These are phyloP conservation scores for Caenorhabditis elegans DNA, from an alignment of 1,140 invertebrate genomes.

Conservation along the genomic window DNA sequence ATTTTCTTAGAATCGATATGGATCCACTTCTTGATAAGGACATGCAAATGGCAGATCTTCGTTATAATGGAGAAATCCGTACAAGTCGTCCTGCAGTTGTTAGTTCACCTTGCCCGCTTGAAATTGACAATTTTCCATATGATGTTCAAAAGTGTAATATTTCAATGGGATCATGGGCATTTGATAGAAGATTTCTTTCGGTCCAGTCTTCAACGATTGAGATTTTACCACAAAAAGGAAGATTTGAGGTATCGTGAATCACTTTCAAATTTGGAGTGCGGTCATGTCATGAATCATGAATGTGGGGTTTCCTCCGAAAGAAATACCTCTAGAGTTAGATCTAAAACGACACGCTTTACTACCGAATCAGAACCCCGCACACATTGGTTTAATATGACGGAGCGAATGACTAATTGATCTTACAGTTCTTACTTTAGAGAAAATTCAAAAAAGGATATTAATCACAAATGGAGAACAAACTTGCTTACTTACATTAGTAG, in stretches of 20 bases:
- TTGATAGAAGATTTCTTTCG: not conserved
- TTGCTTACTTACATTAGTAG: too few relatives aligned
- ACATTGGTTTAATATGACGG: too few relatives aligned
- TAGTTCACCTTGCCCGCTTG: conserved; percentile 28
- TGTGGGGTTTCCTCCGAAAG: too few relatives aligned
- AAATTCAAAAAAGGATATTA: not conserved
- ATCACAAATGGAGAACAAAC: too few relatives aligned
- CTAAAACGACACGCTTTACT: too few relatives aligned
- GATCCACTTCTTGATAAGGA: conserved; percentile 21
- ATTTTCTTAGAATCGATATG: conserved; percentile 22
- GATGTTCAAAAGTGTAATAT: conserved; percentile 42
- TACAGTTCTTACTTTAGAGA: too few relatives aligned
- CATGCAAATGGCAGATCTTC: conserved; percentile 25
- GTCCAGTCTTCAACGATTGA: not conserved
- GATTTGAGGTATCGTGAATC: conserved; percentile 10
- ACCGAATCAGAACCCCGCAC: too few relatives aligned
- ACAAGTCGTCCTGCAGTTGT: conserved; percentile 34
- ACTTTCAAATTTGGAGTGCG: not conserved
- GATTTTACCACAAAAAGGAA: not conserved
- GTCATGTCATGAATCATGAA: not conserved
- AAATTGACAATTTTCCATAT: conserved; percentile 39
- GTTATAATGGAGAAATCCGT: conserved; percentile 26
- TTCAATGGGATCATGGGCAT: conserved; percentile 34
- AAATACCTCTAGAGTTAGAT: too few relatives aligned
- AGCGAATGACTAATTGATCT: too few relatives aligned